Evolutionary conservation across 2,888 invertebrate genomes (phyloP), one percentile per base, ranked within the genome.

Genomic region (Cheilosia pagana): DNA sequence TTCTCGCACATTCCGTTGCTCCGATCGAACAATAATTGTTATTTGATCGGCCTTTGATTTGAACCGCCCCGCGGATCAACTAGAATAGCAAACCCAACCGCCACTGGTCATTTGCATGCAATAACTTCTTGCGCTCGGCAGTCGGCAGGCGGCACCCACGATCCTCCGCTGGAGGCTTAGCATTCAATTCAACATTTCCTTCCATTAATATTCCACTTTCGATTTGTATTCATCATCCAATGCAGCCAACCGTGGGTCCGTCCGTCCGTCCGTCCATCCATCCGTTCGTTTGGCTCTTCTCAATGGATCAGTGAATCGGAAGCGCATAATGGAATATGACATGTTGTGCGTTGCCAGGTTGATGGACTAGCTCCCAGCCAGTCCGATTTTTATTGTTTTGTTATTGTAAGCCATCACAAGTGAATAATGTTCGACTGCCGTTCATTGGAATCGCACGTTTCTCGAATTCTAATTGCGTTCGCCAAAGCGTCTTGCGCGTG

Each of bases 291-390:
- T 55, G 50, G 70, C 43, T 43, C 65, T 85, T 62, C 70, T 81
- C 74, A 85, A 85, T 85, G 85, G 85, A 85, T 81, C 75, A 63
- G 31, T 85, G 85, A 75, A 81, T 85, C 85, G 85, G 85, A 85
- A 85, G 85, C 85, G 59, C 75, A 81, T 71, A 85, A 85, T 85
- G 85, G 60, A 81, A 71, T 85, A 85, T 85, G 81, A 85, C 85
- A 81, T 59, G 75, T 71, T 81, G 85, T 85, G 81, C 81, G 67
- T 71, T 81, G 75, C 81, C 75, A 65, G 55, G 65, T 75, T 85
- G 85, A 85, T 85, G 81, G 81, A 85, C 85, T 79, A 85, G 85
- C 85, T 81, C 68, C 81, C 48, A 81, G 85, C 75, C 60, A 63
- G 74, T 57, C 45, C 57, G 74, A 63, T 79, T 82, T 82, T 68